Evolutionary conservation across 53 echinoderm and acorn worm genomes (phyloP).

Genomic region (Mesocentrotus franciscanus): DNA sequence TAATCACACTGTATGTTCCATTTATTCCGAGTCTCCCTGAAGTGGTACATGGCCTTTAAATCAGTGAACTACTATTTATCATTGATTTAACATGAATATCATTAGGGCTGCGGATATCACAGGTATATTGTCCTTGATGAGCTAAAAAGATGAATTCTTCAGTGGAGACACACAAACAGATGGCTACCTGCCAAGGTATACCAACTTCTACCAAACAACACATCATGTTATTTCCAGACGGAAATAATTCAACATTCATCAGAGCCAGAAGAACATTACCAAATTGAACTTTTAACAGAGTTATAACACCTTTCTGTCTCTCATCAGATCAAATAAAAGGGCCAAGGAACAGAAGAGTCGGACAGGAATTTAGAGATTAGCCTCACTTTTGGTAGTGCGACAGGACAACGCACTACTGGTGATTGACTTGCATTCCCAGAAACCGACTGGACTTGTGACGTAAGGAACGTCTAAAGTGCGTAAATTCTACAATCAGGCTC

Average conservation of each 20-base stretch:
- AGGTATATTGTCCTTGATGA: background rate
- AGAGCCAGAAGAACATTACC: background rate
- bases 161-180: background rate
- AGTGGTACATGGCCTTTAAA: background rate
- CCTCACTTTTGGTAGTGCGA: background rate
- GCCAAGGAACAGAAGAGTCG: background rate
- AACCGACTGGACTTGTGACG: conserved; percentile 42
- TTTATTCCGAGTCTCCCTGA: background rate
- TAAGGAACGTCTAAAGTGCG: conserved; percentile 17
- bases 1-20: background rate
- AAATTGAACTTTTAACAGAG: background rate
- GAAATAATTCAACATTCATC: background rate
- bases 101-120: background rate
- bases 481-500: conserved; percentile 16
- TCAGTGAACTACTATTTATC: background rate
- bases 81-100: background rate
- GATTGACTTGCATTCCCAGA: conserved; percentile 25
- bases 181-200: background rate
- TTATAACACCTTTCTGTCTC: background rate
- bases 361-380: too few species aligned
- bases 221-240: background rate
- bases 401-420: background rate
- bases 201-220: background rate
- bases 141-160: background rate
- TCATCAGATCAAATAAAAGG: background rate